Conservation (phyloP, 2,888 invertebrate species). For the Lagria hirta region DNA sequence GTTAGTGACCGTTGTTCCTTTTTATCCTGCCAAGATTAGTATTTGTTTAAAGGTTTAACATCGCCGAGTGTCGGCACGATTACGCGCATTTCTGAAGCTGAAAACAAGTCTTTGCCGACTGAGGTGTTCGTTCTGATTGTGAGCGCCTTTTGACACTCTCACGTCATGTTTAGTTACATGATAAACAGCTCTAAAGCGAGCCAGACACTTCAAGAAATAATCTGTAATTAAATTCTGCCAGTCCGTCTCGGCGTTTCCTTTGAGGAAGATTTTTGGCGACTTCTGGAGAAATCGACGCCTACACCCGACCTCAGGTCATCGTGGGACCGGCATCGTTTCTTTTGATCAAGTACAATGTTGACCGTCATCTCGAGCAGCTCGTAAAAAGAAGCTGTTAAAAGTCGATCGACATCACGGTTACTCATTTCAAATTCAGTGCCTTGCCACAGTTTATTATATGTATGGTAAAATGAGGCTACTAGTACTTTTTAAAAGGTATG, state of each 20-base stretch:
- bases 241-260: conserved; percentile 25
- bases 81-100: conserved; percentile 26
- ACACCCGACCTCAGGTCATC: conserved; percentile 24
- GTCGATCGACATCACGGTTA: conserved; percentile 25
- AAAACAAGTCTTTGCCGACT: conserved; percentile 24
- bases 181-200: conserved; percentile 44
- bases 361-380: conserved; percentile 23
- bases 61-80: conserved; percentile 26
- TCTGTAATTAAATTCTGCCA: conserved; percentile 49
- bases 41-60: conserved; percentile 33
- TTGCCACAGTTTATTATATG: conserved; percentile 13
- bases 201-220: conserved; percentile 37
- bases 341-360: conserved; percentile 26
- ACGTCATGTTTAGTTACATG: conserved; percentile 46
- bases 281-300: conserved; percentile 24
- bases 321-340: conserved; percentile 20
- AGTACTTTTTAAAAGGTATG: conserved; percentile 5
- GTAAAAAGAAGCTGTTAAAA: conserved; percentile 28
- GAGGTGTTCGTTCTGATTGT: no score
- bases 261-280: conserved; percentile 6
- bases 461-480: conserved; percentile 8
- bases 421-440: conserved; percentile 23
- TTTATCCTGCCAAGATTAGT: conserved; percentile 22
- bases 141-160: conserved; percentile 46
- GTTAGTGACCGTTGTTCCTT: conserved; percentile 21